phyloP scores from a whole-genome alignment of 1,140 invertebrate genomes.

The Drosophila ironensis region DNA sequence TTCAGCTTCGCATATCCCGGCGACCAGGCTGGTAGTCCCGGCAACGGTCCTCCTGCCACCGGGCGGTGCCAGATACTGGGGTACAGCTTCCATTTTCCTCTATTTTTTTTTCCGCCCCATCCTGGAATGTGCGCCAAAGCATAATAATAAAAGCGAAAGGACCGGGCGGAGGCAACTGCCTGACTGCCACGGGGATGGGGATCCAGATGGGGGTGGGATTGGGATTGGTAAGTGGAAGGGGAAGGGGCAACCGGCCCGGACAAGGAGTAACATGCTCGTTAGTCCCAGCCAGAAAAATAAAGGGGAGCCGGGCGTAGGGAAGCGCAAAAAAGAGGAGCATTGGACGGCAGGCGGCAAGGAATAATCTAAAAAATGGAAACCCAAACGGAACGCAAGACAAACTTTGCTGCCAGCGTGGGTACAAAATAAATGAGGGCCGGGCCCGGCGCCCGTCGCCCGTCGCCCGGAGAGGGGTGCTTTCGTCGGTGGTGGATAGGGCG shows the following conservation, averaged over 20 bases:
- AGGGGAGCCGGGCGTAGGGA: conserved; percentile 10
- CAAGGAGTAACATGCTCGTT: conserved; percentile 80
- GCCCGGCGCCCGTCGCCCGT: conserved; percentile 17
- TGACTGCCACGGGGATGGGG: no score
- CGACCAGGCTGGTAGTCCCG: conserved; percentile 38
- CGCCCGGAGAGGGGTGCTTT: not conserved
- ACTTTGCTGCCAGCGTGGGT: conserved; percentile 77
- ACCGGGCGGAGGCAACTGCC: conserved; percentile 1
- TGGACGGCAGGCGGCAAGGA: conserved; percentile 59
- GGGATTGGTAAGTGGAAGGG: conserved; percentile 9
- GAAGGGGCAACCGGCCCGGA: conserved; percentile 21
- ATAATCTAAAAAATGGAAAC: conserved; percentile 80
- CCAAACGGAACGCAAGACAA: conserved; percentile 79
- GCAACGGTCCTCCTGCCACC: conserved; percentile 25
- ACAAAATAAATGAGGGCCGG: conserved; percentile 74
- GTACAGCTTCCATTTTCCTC: conserved; percentile 48
- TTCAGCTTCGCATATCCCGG: conserved; percentile 1
- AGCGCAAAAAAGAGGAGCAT: conserved; percentile 26
- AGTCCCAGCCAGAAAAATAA: conserved; percentile 46
- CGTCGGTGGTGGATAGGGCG: not conserved
- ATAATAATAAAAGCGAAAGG: conserved; percentile 78
- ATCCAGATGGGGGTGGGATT: no score
- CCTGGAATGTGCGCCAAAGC: conserved; percentile 74
- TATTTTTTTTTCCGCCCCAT: conserved; percentile 48
- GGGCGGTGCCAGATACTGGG: conserved; percentile 5